Evolutionary conservation across 2,888 invertebrate genomes (phyloP), one percentile per base, ranked within the genome.

Genomic region (Orthosia cruda): DNA sequence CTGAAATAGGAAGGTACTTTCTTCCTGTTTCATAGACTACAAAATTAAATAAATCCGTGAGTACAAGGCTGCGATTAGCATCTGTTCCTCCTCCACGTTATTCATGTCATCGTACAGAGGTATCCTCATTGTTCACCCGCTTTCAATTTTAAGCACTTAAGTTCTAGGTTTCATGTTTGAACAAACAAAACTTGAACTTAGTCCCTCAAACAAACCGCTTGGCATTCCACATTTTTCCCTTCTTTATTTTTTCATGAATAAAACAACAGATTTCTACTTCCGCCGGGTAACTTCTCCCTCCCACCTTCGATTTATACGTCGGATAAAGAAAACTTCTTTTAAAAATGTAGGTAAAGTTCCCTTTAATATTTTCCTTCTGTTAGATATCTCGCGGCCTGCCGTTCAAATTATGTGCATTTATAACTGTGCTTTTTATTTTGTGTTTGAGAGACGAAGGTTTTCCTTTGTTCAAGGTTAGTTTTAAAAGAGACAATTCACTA

Each of bases 261-360:
- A 96, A 96, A 96, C 96, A 96, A 96, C 96, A 95, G 96, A 95
- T 95, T 92, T 94, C 94, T 95, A 93, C 95, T 95, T 95, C 93
- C 94, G 93, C 87, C 92, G 94, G 89, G 91, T 92, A 94, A 95
- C 89, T 95, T 95, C 93, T 94, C 94, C 95, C 96, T 93, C 93
- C 96, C 94, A 96, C 96, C 96, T 96, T 96, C 96, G 96, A 96
- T 96, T 96, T 96, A 96, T 96, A 95, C 95, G 89, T 88, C 82
- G 95, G 95, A 96, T 96, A 96, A 96, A 96, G 95, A 93, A 96
- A 96, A 96, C 93, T 95, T 96, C 93, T 92, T 95, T 95, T 94
- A 94, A 96, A 96, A 96, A 95, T 94, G 94, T 95, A 95, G 93
- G 94, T 93, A 96, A 95, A 95, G 90, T 96, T 96, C 91, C 92